Conservation (phyloP, 2,797 vertebrate genomes). For the Ctenopoma kingsleyae region DNA sequence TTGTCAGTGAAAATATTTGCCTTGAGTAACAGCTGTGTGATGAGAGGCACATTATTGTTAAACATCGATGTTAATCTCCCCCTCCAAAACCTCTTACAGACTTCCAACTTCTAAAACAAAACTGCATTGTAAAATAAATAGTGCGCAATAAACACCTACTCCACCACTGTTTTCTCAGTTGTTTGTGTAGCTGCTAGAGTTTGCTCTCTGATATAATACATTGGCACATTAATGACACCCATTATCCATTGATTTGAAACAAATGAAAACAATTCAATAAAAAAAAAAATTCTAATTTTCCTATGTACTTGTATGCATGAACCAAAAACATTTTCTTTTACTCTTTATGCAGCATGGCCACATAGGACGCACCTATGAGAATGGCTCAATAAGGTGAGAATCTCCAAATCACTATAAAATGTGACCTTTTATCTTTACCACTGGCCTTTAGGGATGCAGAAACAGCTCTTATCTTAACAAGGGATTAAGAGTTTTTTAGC, state of each 20-base stretch:
- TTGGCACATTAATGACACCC: constrained; percentile 57
- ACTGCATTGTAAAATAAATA: constrained; percentile 58
- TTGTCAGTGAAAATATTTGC: constrained; percentile 69
- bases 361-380: constrained; percentile 14
- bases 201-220: constrained; percentile 48
- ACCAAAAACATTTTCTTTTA: constrained; percentile 13
- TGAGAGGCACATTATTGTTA: constrained; percentile 44
- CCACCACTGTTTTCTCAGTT: constrained; percentile 25
- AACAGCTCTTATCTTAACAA: constrained; percentile 72
- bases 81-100: constrained; percentile 27
- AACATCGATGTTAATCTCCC: constrained; percentile 37
- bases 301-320: constrained; percentile 22
- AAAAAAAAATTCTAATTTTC: constrained; percentile 15
- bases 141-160: constrained; percentile 63
- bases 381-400: constrained; percentile 48
- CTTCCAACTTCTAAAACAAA: constrained; percentile 57
- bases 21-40: constrained; percentile 44
- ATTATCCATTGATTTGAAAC: constrained; percentile 61
- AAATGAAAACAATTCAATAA: constrained; percentile 52
- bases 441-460: constrained; percentile 50
- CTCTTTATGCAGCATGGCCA: constrained; percentile 9
- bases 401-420: constrained; percentile 43
- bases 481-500: constrained; percentile 56
- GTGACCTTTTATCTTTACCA: constrained; percentile 59
- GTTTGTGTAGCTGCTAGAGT: constrained; percentile 65